Conservation (phyloP, 2,797 vertebrate genomes). For the Petrocephalus sullivani region DNA sequence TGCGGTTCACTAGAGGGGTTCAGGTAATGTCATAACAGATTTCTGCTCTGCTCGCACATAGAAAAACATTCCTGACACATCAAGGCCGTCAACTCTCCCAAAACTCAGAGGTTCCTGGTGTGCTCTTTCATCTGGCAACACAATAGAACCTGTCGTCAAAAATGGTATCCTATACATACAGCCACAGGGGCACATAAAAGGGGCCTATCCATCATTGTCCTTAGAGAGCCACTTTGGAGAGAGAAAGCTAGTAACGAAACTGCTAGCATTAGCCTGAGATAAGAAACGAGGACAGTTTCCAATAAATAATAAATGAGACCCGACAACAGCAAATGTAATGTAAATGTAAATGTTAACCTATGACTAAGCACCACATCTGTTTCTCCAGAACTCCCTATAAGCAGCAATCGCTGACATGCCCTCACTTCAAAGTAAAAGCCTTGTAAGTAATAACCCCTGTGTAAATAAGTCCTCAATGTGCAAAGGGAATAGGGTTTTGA, state of each 20-base stretch:
- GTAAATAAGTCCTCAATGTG: background rate
- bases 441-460: background rate
- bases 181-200: background rate
- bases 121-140: background rate
- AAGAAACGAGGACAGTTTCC: background rate
- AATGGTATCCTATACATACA: slow-evolving; percentile 3
- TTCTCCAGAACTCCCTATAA: background rate
- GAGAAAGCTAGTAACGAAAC: background rate
- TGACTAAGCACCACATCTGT: background rate
- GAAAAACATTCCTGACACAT: background rate
- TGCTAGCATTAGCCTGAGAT: background rate
- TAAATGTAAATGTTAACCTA: background rate
- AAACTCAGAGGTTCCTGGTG: background rate
- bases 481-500: background rate
- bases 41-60: too few species aligned
- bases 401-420: background rate
- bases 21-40: background rate
- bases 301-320: background rate
- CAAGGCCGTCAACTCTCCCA: background rate
- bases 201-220: background rate
- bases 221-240: background rate
- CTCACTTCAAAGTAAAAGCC: background rate
- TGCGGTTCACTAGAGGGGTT: background rate
- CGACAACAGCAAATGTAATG: background rate
- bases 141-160: slow-evolving; percentile 4